These are phyloP conservation scores for Athene noctua DNA, from an alignment of 2,113 vertebrate genomes.

Conservation along the genomic window DNA sequence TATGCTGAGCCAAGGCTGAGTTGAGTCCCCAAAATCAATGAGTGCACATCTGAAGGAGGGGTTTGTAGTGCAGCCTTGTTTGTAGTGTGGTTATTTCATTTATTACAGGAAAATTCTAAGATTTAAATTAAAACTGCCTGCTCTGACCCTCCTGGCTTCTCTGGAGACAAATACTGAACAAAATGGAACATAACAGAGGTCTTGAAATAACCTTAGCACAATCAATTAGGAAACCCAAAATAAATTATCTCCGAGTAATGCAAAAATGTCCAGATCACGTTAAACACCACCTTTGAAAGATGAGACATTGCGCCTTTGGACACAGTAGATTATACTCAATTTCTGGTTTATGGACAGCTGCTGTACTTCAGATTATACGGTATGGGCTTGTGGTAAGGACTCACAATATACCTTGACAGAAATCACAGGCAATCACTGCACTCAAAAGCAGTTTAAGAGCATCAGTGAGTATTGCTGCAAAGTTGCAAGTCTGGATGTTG, in stretches of 20 bases:
- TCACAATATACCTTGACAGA: neutral
- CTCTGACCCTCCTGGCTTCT: neutral
- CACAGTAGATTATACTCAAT: neutral
- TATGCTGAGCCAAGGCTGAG: fast-evolving
- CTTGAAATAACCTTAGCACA: neutral
- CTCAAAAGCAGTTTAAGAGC: neutral
- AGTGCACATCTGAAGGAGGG: neutral
- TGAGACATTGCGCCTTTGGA: neutral
- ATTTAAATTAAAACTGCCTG: neutral
- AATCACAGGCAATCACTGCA: neutral
- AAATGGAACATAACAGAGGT: neutral
- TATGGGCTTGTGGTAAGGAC: neutral
- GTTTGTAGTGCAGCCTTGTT: neutral
- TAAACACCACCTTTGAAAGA: neutral
- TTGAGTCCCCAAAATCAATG: neutral
- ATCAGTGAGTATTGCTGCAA: neutral
- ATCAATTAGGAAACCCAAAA: neutral
- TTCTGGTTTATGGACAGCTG: neutral
- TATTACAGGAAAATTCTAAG: neutral
- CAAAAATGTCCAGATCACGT: neutral
- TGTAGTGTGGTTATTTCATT: neutral
- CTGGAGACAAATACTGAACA: neutral
- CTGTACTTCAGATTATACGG: neutral
- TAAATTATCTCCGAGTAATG: neutral
- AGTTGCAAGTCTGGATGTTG: neutral